phyloP scores from a whole-genome alignment of 1,140 invertebrate species.

The Zaprionus inermis region DNA sequence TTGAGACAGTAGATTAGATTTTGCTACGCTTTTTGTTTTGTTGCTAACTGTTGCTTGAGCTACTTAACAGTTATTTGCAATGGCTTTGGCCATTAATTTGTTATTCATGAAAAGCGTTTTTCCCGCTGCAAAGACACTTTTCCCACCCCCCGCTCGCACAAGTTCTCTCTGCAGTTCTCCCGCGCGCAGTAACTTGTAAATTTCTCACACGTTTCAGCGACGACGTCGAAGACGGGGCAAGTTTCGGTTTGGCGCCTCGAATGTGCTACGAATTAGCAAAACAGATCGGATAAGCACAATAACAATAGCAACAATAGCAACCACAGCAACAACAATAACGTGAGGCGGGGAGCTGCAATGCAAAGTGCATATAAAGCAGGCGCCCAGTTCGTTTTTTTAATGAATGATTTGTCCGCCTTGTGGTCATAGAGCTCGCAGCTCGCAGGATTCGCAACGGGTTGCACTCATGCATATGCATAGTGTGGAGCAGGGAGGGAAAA shows the following conservation, averaged over 20 bases:
- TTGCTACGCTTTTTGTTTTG: too few species aligned
- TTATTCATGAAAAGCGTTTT: constrained; percentile 51
- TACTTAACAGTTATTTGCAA: constrained; percentile 4
- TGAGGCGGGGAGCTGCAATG: constrained; percentile 39
- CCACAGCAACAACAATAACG: constrained; percentile 25
- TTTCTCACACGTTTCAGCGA: constrained; percentile 68
- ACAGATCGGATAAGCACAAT: constrained; percentile 73
- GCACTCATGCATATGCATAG: constrained; percentile 52
- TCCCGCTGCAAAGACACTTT: constrained; percentile 37
- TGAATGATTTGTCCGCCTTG: constrained; percentile 60
- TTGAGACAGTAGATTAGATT: too few species aligned
- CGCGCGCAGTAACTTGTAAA: constrained; percentile 31
- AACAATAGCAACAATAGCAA: constrained; percentile 34
- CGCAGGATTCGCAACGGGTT: constrained; percentile 47
- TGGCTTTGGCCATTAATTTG: constrained; percentile 15
- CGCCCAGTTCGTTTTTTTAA: constrained; percentile 62
- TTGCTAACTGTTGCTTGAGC: background rate
- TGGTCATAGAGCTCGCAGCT: constrained; percentile 1
- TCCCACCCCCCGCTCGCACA: background rate
- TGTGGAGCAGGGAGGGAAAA: background rate
- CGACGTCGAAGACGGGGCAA: constrained; percentile 30
- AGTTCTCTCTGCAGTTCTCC: background rate
- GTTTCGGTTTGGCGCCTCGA: constrained; percentile 71
- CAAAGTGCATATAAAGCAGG: constrained; percentile 67
- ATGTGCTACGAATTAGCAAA: constrained; percentile 80